Evolutionary conservation across 1,140 invertebrate species (phyloP).

Genomic region (Eumaeus atala): DNA sequence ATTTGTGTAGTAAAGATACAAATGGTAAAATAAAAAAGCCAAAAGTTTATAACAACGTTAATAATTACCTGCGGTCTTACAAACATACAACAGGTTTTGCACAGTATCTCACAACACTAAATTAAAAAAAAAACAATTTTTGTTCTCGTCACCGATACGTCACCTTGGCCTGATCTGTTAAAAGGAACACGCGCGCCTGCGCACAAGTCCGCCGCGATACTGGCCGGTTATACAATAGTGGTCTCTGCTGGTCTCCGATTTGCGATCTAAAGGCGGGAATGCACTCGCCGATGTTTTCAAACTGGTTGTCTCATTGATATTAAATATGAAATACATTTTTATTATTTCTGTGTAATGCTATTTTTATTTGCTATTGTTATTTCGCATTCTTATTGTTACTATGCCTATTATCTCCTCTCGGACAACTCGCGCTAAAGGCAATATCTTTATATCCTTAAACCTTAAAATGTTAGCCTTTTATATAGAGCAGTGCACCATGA

Average conservation of each 20-base stretch:
- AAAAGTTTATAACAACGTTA: too few species aligned
- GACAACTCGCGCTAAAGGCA: too few species aligned
- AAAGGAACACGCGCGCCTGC: constrained; percentile 36
- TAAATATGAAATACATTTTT: background rate
- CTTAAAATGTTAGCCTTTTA: too few species aligned
- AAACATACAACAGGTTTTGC: constrained; percentile 15
- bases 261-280: constrained; percentile 46
- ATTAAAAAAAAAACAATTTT: constrained; percentile 15
- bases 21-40: constrained; percentile 26
- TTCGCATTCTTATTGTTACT: too few species aligned
- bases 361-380: too few species aligned
- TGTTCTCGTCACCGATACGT: constrained; percentile 21
- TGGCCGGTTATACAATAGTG: too few species aligned
- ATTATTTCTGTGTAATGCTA: too few species aligned
- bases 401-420: too few species aligned
- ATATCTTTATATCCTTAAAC: too few species aligned
- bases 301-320: constrained; percentile 25
- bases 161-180: constrained; percentile 17
- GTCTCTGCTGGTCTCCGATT: too few species aligned
- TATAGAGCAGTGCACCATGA: too few species aligned
- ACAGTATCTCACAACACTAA: constrained; percentile 18
- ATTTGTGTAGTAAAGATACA: constrained; percentile 18
- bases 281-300: constrained; percentile 35
- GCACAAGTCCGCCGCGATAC: constrained; percentile 36
- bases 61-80: background rate